phyloP scores from a whole-genome alignment of 2,797 vertebrate genomes.

The Hapalemur alaotrensis region DNA sequence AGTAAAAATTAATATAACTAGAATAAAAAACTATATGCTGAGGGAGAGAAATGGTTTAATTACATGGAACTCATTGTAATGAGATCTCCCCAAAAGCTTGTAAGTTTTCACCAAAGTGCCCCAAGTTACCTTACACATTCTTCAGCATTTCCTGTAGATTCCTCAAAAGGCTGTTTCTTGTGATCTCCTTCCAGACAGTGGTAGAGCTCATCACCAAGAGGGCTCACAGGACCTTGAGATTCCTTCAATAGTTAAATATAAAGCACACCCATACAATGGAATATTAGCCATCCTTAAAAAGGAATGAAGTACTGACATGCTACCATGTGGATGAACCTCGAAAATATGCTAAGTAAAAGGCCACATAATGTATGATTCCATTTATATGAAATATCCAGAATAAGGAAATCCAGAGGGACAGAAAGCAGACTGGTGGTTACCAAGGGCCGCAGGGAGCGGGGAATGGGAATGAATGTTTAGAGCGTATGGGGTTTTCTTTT shows the following conservation, averaged over 20 bases:
- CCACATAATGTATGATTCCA: constrained; percentile 36
- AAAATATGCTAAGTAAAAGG: constrained; percentile 38
- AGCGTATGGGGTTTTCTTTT: neutral
- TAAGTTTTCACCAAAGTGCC: neutral
- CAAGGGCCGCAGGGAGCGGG: neutral
- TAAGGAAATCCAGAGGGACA: neutral
- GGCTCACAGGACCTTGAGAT: constrained; percentile 78
- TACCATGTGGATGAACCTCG: neutral
- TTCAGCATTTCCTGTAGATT: constrained; percentile 73
- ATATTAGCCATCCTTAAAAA: constrained; percentile 22
- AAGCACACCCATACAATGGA: neutral
- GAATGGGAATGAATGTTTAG: neutral
- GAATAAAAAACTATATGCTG: constrained; percentile 10
- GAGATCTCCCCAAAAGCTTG: neutral
- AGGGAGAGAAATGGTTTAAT: neutral
- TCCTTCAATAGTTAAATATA: constrained; percentile 77
- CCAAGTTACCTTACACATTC: constrained; percentile 80
- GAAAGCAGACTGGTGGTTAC: neutral
- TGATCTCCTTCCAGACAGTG: constrained; percentile 70
- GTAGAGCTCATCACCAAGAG: constrained; percentile 72
- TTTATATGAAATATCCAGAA: constrained; percentile 47
- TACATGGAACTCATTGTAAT: neutral
- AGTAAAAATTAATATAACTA: constrained; percentile 37
- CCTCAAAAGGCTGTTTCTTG: constrained; percentile 76
- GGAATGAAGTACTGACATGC: neutral